phyloP scores from a whole-genome alignment of 2,888 invertebrate species.

The Drosophila mayaguana region DNA sequence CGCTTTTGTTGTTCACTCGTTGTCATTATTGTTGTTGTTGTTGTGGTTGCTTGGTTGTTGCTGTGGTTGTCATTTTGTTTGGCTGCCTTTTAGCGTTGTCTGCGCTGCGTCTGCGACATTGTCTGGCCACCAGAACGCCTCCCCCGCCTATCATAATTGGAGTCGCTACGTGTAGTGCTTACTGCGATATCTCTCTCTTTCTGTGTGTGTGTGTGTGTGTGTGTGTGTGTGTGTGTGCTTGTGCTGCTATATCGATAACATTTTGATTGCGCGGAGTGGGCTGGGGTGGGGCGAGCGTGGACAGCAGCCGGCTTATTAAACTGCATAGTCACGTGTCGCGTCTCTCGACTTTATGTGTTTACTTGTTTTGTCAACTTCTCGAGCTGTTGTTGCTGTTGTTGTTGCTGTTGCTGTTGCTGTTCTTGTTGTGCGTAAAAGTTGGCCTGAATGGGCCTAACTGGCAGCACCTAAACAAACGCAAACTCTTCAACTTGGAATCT shows the following conservation, averaged over 20 bases:
- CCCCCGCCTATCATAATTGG: background rate
- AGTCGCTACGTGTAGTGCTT: slow-evolving; percentile 23
- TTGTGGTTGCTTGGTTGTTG: slow-evolving; percentile 4
- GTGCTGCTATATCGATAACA: slow-evolving; percentile 26
- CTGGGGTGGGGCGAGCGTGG: background rate
- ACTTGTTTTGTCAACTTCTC: slow-evolving; percentile 10
- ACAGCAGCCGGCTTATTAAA: slow-evolving; percentile 33
- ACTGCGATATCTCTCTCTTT: background rate
- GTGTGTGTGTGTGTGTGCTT: background rate
- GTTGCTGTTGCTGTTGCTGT: background rate
- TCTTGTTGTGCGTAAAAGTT: slow-evolving; percentile 12
- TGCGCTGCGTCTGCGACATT: slow-evolving; percentile 57
- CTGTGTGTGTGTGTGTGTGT: background rate
- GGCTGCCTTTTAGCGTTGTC: slow-evolving; percentile 47
- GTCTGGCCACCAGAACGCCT: slow-evolving; percentile 35
- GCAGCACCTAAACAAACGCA: background rate
- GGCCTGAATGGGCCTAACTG: slow-evolving; percentile 6
- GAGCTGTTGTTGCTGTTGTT: slow-evolving; percentile 2
- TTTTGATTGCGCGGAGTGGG: slow-evolving; percentile 7
- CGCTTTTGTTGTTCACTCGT: slow-evolving; percentile 17
- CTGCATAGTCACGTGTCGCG: slow-evolving; percentile 64
- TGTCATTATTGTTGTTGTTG: slow-evolving; percentile 1
- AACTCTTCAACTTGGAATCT: slow-evolving; percentile 2
- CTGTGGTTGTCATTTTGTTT: slow-evolving; percentile 39
- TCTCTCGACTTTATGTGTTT: slow-evolving; percentile 46